Base-by-base conservation (phyloP, 1,140 invertebrate genomes). In the Sipha flava region DNA sequence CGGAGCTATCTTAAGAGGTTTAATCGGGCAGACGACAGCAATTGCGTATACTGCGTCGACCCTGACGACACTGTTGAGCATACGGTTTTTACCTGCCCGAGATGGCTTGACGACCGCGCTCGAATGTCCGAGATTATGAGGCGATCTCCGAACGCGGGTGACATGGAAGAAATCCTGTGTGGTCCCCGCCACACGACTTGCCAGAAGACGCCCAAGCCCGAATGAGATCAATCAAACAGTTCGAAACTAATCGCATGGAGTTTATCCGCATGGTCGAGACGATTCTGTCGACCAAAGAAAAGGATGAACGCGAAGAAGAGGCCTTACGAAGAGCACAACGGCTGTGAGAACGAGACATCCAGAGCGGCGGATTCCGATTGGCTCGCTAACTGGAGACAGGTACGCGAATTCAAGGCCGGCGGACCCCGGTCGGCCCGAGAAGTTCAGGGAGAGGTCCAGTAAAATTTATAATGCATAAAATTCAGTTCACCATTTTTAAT, bases 381-480 rank as follows among this genome's bases (percentile, higher is more conserved):
- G 14, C 0, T 3, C 18, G 18, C 45, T 14, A 16, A 47, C 14
- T 1, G 14, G 45, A 14, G 14, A 47, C 45, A 14, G 0, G 47
- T n/a, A 23, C n/a, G n/a, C 0, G n/a, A 52, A 0, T 2, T n/a
- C 0, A 5, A 21, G n/a, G n/a, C 5, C n/a, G 0, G n/a, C 5
- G 7, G 5, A n/a, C 45, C n/a, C n/a, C n/a, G n/a, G n/a, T n/a
- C n/a, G n/a, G n/a, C n/a, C n/a, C n/a, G n/a, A n/a, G n/a, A n/a
- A n/a, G n/a, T n/a, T n/a, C n/a, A n/a, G n/a, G n/a, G n/a, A n/a
- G n/a, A n/a, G n/a, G n/a, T n/a, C n/a, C n/a, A n/a, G n/a, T n/a
- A n/a, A n/a, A n/a, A n/a, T n/a, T n/a, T n/a, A n/a, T n/a, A n/a
- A n/a, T n/a, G n/a, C n/a, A n/a, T n/a, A n/a, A n/a, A n/a, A n/a